Percentiles rank a stretch among this genome's conserved stretches.
Conservation (phyloP, 92 coral and sea anemone genomes). For the Zoanthus sociatus region DNA sequence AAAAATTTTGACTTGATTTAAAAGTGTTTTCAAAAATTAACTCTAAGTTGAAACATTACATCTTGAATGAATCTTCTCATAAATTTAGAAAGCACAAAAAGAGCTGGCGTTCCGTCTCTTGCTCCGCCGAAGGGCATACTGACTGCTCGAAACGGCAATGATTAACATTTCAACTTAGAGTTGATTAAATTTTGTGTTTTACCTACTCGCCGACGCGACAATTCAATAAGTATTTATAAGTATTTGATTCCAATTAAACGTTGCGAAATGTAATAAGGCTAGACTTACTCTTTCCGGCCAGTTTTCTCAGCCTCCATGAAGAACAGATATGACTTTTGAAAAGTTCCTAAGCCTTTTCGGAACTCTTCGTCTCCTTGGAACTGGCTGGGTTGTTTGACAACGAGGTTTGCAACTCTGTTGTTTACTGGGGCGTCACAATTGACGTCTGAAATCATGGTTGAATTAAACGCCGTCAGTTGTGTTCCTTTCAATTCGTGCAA, state of each 20-base stretch:
- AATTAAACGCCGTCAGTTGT: not conserved
- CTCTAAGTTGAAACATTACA: no score
- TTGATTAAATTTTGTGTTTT: no score
- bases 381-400: slow-evolving; percentile 14
- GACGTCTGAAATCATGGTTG: slow-evolving; percentile 16
- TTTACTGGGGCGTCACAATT: not conserved
- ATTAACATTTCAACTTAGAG: no score
- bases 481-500: slow-evolving; percentile 18
- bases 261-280: not conserved
- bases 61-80: no score
- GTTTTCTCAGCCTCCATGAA: slow-evolving; percentile 32
- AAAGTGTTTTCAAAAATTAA: no score
- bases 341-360: not conserved
- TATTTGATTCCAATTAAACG: not conserved
- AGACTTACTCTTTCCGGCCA: slow-evolving; percentile 29
- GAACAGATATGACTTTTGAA: not conserved
- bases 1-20: no score
- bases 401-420: slow-evolving; percentile 29
- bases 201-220: no score
- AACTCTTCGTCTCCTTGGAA: not conserved
- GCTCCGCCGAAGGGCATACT: no score
- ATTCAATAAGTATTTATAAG: no score
- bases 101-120: no score
- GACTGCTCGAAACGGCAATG: no score
- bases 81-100: no score